Base-by-base conservation (phyloP, 1,140 invertebrate species). In the Anastrepha ludens region DNA sequence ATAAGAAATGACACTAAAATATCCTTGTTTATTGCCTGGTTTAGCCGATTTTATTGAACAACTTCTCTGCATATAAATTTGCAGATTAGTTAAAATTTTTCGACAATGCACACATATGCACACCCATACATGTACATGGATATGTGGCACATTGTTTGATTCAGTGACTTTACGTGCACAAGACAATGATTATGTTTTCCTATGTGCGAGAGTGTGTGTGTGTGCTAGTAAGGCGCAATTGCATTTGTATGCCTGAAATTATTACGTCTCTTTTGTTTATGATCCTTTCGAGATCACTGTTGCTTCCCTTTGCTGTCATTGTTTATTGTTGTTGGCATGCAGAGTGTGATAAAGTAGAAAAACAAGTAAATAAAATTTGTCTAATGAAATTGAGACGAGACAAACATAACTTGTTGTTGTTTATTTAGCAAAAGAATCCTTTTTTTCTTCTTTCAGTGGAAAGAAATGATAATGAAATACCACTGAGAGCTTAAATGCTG, bases 61-160 rank as follows among this genome's bases (percentile, higher is more conserved):
- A 92, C 91, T 92, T 92, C 89, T 91, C 91, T 92, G 91, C 91
- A 92, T 92, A 92, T 92, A 92, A 92, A 92, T 92, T 90, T 92
- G 81, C 89, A 92, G 91, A 92, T 92, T 92, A 92, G 85, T 86
- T 86, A 60, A 59, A 86, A 86, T 62, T 86, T 86, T 85, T 85
- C 50, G 29, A 81, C 74, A 81, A 81, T 81, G 20, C 44, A 29
- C 8, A 74, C 15, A 9, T 8, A 4, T 62, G 4, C 13, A 17
- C 8, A 4, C 15, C 9, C 44, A 47, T 44, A 74, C 44, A 29
- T 29, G 55, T 55, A 70, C 11, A 70, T 47, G 29, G 44, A n/a
- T 29, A 55, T 55, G 50, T 9, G n/a, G 74, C 15, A 81, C 41
- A 50, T 58, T 50, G 7, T 58, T 81, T 81, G 17, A 15, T 11